Evolutionary conservation across 1,140 invertebrate species (phyloP).

Genomic region (Agrilus planipennis): DNA sequence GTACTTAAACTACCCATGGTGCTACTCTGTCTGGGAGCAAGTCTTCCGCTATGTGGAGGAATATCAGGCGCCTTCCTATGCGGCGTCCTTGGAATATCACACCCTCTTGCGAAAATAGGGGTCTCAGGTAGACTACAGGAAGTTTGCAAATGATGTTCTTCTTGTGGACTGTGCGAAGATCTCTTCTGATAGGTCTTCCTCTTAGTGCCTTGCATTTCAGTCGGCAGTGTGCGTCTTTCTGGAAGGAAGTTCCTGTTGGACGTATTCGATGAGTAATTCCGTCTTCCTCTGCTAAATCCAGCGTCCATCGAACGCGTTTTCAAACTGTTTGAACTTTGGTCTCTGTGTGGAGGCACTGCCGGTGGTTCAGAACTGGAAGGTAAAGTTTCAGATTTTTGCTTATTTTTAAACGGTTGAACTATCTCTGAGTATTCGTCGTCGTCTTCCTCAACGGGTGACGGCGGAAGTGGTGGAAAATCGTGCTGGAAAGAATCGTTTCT

Average conservation of each 20-base stretch:
- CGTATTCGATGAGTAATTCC: constrained; percentile 41
- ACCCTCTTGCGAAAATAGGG: constrained; percentile 67
- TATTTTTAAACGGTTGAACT: constrained; percentile 40
- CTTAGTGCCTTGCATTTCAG: constrained; percentile 45
- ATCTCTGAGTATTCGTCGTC: constrained; percentile 62
- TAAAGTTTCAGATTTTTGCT: constrained; percentile 39
- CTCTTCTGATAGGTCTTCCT: constrained; percentile 38
- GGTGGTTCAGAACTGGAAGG: constrained; percentile 44
- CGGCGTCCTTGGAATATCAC: constrained; percentile 63
- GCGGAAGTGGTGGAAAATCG: constrained; percentile 68
- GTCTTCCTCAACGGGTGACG: constrained; percentile 63
- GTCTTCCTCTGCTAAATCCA: constrained; percentile 45
- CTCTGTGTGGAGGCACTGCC: constrained; percentile 57
- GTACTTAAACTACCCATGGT: constrained; percentile 47
- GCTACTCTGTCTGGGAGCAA: constrained; percentile 45
- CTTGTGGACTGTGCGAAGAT: constrained; percentile 35
- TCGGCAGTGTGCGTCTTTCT: constrained; percentile 56
- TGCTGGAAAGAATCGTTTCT: constrained; percentile 40
- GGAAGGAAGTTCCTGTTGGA: constrained; percentile 42
- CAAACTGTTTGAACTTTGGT: constrained; percentile 51
- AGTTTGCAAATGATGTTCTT: constrained; percentile 54
- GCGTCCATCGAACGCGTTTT: constrained; percentile 73
- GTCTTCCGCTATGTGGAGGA: constrained; percentile 33
- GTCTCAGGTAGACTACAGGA: constrained; percentile 73
- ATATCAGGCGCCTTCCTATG: constrained; percentile 46